Evolutionary conservation across 2,797 vertebrate species (phyloP), one percentile per base, ranked within the genome.

Genomic region (Neostethus bicornis): DNA sequence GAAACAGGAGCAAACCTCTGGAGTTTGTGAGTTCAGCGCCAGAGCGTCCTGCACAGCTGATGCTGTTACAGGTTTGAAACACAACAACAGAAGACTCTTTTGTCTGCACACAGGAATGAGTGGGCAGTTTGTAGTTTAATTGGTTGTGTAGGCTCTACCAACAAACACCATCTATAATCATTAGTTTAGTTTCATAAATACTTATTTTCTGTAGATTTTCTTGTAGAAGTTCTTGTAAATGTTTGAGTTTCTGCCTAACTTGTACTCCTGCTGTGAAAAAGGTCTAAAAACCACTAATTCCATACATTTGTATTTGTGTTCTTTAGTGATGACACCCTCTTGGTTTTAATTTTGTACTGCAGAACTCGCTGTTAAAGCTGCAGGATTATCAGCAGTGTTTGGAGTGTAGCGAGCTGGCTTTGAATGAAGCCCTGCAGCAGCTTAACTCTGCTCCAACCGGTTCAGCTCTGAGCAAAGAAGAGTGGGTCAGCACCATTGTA

Each of bases 341-440:
- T 31, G 51, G 32, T 44, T 55, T 45, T 20, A 34, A 17, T 14
- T 39, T 21, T 67, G 5, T 70, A 32, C 5, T 32, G 25, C 72
- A 99, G 97, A 95, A 95, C 69, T 96, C 97, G 8, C 81, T 98
- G 63, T 85, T 99, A 68, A 93, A 91, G 66, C 81, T 93, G 57
- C 84, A 94, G 81, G 95, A 98, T 80, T 92, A 91, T 77, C 90
- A 72, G 70, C 94, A 96, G 67, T 98, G 97, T 83, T 89, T 99
- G 25, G 95, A 96, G 68, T 93, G 89, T 81, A 95, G 96, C 0
- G 96, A 97, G 25, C 89, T 97, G 76, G 92, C 96, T 24, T 85
- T 99, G 74, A 93, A 96, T 0, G 97, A 99, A 85, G 94, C 96
- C 11, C 83, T 98, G 75, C 97, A 96, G 88, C 96, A 99, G 76